Evolutionary conservation across 2,888 invertebrate genomes (phyloP).

Genomic region (Tridacna crocea): DNA sequence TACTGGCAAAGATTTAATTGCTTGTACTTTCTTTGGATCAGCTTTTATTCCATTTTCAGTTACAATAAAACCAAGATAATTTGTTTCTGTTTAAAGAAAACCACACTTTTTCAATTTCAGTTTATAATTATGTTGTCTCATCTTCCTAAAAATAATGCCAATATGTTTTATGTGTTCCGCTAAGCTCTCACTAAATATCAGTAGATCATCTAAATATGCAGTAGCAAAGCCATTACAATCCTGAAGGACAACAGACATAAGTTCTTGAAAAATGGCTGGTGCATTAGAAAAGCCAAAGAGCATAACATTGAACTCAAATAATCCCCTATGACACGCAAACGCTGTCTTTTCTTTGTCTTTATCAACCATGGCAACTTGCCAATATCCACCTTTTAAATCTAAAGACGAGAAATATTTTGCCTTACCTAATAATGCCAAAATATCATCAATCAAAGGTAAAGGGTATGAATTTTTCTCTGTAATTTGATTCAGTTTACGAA

Average conservation of each 20-base stretch:
- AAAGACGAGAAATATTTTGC: conserved; percentile 38
- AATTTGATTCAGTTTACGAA: conserved; percentile 27
- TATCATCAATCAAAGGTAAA: conserved; percentile 37
- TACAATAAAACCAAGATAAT: conserved; percentile 33
- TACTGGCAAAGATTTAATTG: conserved; percentile 13
- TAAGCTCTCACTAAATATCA: conserved; percentile 22
- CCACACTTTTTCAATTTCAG: conserved; percentile 34
- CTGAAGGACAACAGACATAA: conserved; percentile 45
- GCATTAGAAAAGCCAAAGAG: conserved; percentile 45
- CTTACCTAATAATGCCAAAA: conserved; percentile 36
- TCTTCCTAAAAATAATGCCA: conserved; percentile 6
- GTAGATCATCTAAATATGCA: conserved; percentile 32
- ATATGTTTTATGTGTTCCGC: conserved; percentile 23
- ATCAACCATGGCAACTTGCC: conserved; percentile 48
- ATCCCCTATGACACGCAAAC: conserved; percentile 34
- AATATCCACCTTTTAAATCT: conserved; percentile 48
- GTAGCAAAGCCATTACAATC: conserved; percentile 43
- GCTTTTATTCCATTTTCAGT: conserved; percentile 13
- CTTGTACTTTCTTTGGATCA: conserved; percentile 24
- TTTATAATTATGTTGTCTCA: conserved; percentile 29
- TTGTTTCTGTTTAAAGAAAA: conserved; percentile 31
- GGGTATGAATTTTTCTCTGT: conserved; percentile 35
- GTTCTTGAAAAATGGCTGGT: conserved; percentile 34
- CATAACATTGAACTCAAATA: conserved; percentile 44
- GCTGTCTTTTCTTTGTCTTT: conserved; percentile 53